Base-by-base conservation (phyloP, 2,888 invertebrate genomes). In the Subacronicta megacephala region DNA sequence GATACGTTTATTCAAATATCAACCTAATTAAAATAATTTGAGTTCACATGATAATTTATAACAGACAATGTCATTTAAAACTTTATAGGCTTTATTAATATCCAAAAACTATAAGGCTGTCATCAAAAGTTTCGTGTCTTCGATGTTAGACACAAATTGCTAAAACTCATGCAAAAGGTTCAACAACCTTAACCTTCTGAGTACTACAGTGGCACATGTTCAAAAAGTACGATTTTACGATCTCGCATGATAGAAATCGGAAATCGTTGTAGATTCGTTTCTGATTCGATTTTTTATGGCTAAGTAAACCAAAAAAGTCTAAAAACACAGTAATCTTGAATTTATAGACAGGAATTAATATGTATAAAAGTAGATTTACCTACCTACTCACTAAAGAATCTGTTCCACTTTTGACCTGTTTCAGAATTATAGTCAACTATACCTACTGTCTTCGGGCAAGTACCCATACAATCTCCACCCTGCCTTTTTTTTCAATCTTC, bases 101-200 rank as follows among this genome's bases (percentile, higher is more conserved):
- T 54, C 57, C 37, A n/a, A 43, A 68, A 72, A 62, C 62, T 64
- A 72, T 76, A 62, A 63, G 55, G 61, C 64, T 70, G 71, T 72
- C 72, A 69, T 71, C 71, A 67, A 70, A 74, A 72, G 64, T 72
- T 66, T 60, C 58, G 58, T 65, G 74, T 58, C 62, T 63, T 62
- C 66, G 65, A 67, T 50, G 41, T 56, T 65, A 40, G 20, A 68
- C 49, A 13, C 33, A 60, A 60, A 73, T 56, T 50, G 64, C 47
- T 47, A 36, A 23, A 46, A 9, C 54, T 61, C 54, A 51, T 55
- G 68, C 56, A 60, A 62, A 49, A 64, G 74, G 84, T 81, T 88
- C 87, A 81, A 67, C 68, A 78, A 79, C 82, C 86, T 75, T 71
- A 73, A 81, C n/a, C 43, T 40, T 31, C 49, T 20, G 16, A 26